phyloP scores from a whole-genome alignment of 2,888 invertebrate genomes.

The Himalopsyche tibetana region DNA sequence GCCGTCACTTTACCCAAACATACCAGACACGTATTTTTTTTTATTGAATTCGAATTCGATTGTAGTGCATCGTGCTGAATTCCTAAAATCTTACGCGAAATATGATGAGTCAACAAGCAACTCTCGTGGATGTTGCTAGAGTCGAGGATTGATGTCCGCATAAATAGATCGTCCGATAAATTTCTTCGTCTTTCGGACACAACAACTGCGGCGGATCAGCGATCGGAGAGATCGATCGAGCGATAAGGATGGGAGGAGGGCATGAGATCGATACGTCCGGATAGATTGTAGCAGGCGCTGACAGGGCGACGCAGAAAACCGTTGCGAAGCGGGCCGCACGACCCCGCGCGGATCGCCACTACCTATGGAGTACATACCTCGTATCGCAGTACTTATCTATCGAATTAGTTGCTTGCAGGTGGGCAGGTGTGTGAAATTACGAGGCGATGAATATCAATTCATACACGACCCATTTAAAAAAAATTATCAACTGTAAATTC shows the following conservation, averaged over 20 bases:
- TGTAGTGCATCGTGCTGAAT: no score
- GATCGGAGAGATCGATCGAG: slow-evolving; percentile 52
- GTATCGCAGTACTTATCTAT: neutral
- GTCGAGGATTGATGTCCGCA: slow-evolving; percentile 61
- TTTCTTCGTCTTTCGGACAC: slow-evolving; percentile 49
- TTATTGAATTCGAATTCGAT: no score
- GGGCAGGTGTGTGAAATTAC: neutral
- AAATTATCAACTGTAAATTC: no score
- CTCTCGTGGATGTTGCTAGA: neutral
- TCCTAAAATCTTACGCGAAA: no score
- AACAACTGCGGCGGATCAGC: slow-evolving; percentile 14
- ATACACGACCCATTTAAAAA: no score
- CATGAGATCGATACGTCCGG: slow-evolving; percentile 35
- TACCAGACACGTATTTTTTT: no score
- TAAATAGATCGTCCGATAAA: slow-evolving; percentile 61
- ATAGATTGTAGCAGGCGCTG: slow-evolving; percentile 50
- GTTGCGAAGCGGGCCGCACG: slow-evolving; percentile 47
- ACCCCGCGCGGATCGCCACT: slow-evolving; percentile 33
- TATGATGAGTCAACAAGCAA: neutral
- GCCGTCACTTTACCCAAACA: no score
- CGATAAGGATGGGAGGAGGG: slow-evolving; percentile 29
- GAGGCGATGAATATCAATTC: no score
- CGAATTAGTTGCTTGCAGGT: slow-evolving; percentile 28
- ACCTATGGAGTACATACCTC: neutral
- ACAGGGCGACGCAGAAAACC: slow-evolving; percentile 44